phyloP scores from a whole-genome alignment of 2,113 vertebrate species.

The Ageneiosus marmoratus region DNA sequence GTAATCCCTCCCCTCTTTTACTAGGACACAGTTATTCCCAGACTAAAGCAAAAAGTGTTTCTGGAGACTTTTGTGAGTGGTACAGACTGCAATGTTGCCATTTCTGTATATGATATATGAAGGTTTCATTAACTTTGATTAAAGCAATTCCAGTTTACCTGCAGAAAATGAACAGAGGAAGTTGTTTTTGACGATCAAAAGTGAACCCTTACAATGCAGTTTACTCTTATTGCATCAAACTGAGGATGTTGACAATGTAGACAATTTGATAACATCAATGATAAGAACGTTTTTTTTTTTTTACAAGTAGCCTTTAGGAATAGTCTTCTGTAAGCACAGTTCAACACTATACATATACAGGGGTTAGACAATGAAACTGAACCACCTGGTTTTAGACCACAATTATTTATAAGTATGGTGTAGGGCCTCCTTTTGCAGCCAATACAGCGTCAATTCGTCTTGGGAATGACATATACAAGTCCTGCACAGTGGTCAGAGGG shows the following conservation, averaged over 20 bases:
- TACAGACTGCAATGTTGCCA: not conserved
- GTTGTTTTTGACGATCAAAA: not conserved
- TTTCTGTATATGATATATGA: not conserved
- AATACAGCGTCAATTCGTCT: too few relatives aligned
- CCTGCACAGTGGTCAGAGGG: too few relatives aligned
- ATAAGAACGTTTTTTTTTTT: not conserved
- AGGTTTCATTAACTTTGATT: not conserved
- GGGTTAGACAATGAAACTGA: too few relatives aligned
- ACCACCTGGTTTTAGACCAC: too few relatives aligned
- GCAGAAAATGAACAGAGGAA: not conserved
- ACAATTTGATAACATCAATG: not conserved
- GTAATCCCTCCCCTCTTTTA: constrained; percentile 51
- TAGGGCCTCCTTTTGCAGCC: too few relatives aligned
- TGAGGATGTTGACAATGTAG: not conserved
- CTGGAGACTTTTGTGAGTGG: not conserved
- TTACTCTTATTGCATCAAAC: not conserved
- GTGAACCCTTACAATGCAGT: not conserved
- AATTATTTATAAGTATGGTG: too few relatives aligned
- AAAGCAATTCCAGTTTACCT: not conserved
- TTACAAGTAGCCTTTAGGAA: not conserved
- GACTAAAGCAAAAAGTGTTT: constrained; percentile 20
- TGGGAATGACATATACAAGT: too few relatives aligned
- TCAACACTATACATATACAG: not conserved
- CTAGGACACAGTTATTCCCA: constrained; percentile 18
- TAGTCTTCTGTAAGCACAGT: not conserved